phyloP scores from a whole-genome alignment of 1,140 invertebrate species.

The Sitophilus oryzae region DNA sequence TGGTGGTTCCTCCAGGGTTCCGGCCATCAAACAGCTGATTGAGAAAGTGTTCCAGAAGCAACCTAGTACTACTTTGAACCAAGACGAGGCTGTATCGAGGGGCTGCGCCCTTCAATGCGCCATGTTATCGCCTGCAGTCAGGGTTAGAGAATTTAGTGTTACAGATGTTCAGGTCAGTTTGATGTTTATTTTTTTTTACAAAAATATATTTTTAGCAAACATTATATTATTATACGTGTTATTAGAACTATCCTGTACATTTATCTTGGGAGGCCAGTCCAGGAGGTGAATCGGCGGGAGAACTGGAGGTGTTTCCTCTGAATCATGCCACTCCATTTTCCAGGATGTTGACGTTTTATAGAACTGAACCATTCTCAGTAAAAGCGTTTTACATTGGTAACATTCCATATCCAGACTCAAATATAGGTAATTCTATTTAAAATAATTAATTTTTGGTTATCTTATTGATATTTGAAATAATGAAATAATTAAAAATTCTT shows the following conservation, averaged over 20 bases:
- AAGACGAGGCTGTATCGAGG: conserved; percentile 94
- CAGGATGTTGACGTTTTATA: conserved; percentile 89
- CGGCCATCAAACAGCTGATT: conserved; percentile 83
- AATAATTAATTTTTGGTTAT: conserved; percentile 9
- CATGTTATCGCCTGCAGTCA: conserved; percentile 92
- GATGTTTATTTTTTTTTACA: not conserved
- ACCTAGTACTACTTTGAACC: conserved; percentile 92
- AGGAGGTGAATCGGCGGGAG: conserved; percentile 59
- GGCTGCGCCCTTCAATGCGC: conserved; percentile 96
- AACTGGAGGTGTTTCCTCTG: conserved; percentile 74
- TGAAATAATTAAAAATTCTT: no score
- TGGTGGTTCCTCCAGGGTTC: conserved; percentile 91
- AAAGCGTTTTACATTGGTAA: conserved; percentile 73
- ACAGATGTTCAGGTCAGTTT: conserved; percentile 77
- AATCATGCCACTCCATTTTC: conserved; percentile 89
- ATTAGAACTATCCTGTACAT: conserved; percentile 68
- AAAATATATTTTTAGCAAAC: not conserved
- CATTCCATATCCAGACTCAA: conserved; percentile 66
- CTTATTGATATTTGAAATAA: not conserved
- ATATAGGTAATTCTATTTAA: conserved; percentile 64
- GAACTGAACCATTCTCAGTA: conserved; percentile 78
- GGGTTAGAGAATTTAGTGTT: conserved; percentile 90
- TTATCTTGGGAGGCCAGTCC: conserved; percentile 75
- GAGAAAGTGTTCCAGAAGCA: conserved; percentile 81
- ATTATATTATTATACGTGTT: conserved; percentile 5